A percentile compares a stretch with the other conserved stretches of the same genome.
Evolutionary conservation across 1,140 invertebrate genomes (phyloP).

Genomic region (Drosophila punjabiensis): DNA sequence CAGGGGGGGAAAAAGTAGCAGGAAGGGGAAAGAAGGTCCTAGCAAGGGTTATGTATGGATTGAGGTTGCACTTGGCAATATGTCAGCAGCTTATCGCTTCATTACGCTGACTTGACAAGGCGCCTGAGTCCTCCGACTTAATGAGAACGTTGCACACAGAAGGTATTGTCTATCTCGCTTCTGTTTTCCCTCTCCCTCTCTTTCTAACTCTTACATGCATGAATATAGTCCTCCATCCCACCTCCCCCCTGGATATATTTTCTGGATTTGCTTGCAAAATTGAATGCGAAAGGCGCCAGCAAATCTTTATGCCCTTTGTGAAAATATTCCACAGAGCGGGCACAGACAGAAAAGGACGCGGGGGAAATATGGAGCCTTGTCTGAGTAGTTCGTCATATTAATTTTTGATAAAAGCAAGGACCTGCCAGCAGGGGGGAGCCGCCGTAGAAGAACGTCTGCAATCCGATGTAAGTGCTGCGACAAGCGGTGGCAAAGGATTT

Average conservation of each 20-base stretch:
- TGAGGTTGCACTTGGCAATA: slow-evolving; percentile 76
- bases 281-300: slow-evolving; percentile 47
- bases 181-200: neutral
- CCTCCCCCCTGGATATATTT: neutral
- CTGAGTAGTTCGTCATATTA: slow-evolving; percentile 75
- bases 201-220: slow-evolving; percentile 51
- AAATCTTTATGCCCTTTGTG: slow-evolving; percentile 61
- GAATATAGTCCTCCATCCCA: slow-evolving; percentile 12
- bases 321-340: slow-evolving; percentile 14
- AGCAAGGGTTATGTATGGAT: slow-evolving; percentile 44
- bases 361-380: slow-evolving; percentile 22
- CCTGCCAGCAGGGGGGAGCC: neutral
- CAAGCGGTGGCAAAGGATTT: slow-evolving; percentile 68
- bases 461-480: slow-evolving; percentile 57
- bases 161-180: slow-evolving; percentile 45
- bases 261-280: slow-evolving; percentile 32
- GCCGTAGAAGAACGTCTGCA: slow-evolving; percentile 15
- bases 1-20: neutral
- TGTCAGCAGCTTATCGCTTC: slow-evolving; percentile 77
- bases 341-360: slow-evolving; percentile 13
- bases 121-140: slow-evolving; percentile 55
- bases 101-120: slow-evolving; percentile 71
- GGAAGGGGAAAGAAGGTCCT: neutral
- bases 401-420: slow-evolving; percentile 61
- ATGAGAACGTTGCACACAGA: slow-evolving; percentile 55